Percentiles rank a stretch among this genome's conserved stretches.
Evolutionary conservation across 2,797 vertebrate species (phyloP).

Genomic region (Streptopelia turtur): DNA sequence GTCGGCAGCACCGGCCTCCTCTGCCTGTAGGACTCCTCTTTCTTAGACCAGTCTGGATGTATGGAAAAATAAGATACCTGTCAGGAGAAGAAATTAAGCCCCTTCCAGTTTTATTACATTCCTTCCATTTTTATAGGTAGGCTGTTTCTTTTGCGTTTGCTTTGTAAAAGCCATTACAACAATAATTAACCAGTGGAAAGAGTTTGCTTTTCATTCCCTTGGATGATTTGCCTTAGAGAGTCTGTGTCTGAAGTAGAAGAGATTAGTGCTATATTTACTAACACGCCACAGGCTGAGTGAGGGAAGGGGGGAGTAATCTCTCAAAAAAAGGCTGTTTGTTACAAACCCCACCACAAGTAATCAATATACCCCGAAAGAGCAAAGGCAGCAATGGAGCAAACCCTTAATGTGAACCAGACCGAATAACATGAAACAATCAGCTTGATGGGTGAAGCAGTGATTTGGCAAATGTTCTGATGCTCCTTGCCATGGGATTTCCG

Average conservation of each 20-base stretch:
- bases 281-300: background rate
- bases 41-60: background rate
- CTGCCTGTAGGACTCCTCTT: background rate
- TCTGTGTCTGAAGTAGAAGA: background rate
- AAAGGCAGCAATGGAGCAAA: slow-evolving; percentile 26
- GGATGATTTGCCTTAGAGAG: background rate
- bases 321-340: slow-evolving; percentile 38
- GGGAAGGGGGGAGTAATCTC: background rate
- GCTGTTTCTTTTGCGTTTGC: background rate
- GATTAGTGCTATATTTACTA: slow-evolving; percentile 14
- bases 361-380: slow-evolving; percentile 43
- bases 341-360: slow-evolving; percentile 48
- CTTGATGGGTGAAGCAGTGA: slow-evolving; percentile 60
- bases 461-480: slow-evolving; percentile 38
- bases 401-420: slow-evolving; percentile 59
- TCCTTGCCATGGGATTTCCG: slow-evolving; percentile 57
- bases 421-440: slow-evolving; percentile 17
- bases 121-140: background rate
- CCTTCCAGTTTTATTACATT: background rate
- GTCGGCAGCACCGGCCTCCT: background rate
- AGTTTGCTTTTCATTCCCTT: background rate
- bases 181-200: background rate
- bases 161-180: slow-evolving; percentile 10
- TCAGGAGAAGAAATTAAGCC: slow-evolving; percentile 16
- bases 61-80: slow-evolving; percentile 30